Percentiles rank a stretch among this genome's conserved stretches.
Conservation (phyloP, 2,888 invertebrate species). For the Octonoba sinensis region DNA sequence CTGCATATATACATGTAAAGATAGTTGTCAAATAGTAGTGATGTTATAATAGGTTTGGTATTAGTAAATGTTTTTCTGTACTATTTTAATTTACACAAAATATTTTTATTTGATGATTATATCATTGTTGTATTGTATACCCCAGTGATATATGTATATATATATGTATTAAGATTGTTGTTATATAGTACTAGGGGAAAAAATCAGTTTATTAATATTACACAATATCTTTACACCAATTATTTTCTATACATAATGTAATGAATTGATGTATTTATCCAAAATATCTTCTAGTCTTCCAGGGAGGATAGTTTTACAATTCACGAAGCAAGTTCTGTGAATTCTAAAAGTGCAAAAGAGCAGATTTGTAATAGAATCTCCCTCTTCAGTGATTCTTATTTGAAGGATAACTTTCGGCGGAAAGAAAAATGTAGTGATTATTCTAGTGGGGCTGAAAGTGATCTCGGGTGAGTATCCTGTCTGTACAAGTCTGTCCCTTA, state of each 20-base stretch:
- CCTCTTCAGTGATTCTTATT: neutral
- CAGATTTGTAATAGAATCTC: constrained; percentile 15
- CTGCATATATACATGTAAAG: neutral
- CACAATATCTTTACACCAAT: too few species aligned
- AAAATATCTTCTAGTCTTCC: too few species aligned
- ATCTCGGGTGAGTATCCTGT: constrained; percentile 16
- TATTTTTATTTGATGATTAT: neutral
- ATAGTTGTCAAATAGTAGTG: neutral
- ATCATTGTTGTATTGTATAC: neutral
- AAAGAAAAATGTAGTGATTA: constrained; percentile 15
- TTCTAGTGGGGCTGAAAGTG: constrained; percentile 7
- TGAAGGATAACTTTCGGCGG: neutral
- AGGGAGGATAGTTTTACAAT: neutral
- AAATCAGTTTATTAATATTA: too few species aligned
- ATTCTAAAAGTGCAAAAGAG: constrained; percentile 6
- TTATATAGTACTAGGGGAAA: too few species aligned
- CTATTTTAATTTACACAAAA: neutral
- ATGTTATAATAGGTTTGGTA: neutral
- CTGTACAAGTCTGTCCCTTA: neutral
- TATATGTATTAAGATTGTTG: too few species aligned
- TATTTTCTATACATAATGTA: too few species aligned
- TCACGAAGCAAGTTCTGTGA: neutral
- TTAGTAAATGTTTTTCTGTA: neutral
- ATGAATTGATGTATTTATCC: too few species aligned
- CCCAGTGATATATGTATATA: too few species aligned